phyloP scores from a whole-genome alignment of 2,797 vertebrate species.

The Chromobotia macracanthus region DNA sequence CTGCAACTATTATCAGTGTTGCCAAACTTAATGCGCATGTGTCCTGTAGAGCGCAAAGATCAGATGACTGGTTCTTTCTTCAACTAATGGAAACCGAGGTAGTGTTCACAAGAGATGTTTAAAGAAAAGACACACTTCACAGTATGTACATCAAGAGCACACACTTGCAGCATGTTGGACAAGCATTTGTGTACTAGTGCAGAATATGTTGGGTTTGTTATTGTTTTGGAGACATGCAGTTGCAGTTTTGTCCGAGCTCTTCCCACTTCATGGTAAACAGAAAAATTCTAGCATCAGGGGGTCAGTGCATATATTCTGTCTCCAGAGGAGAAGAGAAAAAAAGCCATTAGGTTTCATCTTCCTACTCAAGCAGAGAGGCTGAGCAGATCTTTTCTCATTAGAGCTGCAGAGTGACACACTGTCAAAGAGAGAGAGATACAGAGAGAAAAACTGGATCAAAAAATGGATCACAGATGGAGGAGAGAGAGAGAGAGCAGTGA shows the following conservation, averaged over 20 bases:
- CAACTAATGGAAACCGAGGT: no score
- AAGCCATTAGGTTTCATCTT: slow-evolving; percentile 86
- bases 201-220: slow-evolving; percentile 6
- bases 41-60: no score
- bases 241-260: slow-evolving; percentile 57
- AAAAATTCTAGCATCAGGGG: slow-evolving; percentile 82
- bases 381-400: slow-evolving; percentile 86
- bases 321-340: slow-evolving; percentile 71
- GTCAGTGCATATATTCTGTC: slow-evolving; percentile 84
- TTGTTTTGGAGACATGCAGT: slow-evolving; percentile 12
- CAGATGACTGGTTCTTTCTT: no score
- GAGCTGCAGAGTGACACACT: slow-evolving; percentile 80
- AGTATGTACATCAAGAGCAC: not conserved
- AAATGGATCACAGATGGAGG: slow-evolving; percentile 35
- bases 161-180: not conserved
- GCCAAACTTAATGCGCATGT: no score
- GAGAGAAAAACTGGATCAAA: slow-evolving; percentile 53
- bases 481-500: not conserved
- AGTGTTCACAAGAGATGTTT: not conserved
- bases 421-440: slow-evolving; percentile 64
- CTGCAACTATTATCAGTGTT: no score
- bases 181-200: not conserved
- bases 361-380: slow-evolving; percentile 82
- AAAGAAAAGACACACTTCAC: not conserved
- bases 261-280: slow-evolving; percentile 75